Base-by-base conservation (phyloP, 2,888 invertebrate species). In the Yponomeuta evonymella region DNA sequence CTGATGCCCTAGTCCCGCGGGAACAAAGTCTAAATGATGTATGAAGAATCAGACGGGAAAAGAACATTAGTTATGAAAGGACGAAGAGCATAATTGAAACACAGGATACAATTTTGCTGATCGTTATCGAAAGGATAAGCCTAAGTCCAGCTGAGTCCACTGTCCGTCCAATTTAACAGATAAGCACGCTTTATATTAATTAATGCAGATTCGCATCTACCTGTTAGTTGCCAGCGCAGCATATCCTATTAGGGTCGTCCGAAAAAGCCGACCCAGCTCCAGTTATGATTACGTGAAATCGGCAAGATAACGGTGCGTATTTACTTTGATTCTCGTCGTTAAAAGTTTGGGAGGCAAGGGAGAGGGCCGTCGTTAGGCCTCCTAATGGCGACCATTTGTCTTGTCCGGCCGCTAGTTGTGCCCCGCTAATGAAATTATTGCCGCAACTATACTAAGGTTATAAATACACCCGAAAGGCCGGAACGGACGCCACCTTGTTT, bases 381-480 rank as follows among this genome's bases (percentile, higher is more conserved):
- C 83, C 91, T 92, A 93, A 93, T 93, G 92, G 92, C 89, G 76
- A 85, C 90, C 92, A 93, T 93, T 92, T 92, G 92, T 93, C 92
- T 92, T 91, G 91, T 92, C 92, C 91, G 89, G 90, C 89, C 87
- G 86, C 83, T 90, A 90, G 90, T 90, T 89, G 89, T 86, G 88
- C 89, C 88, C 84, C 86, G 83, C 91, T 93, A 93, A 93, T 93
- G 93, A 93, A 93, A 93, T 93, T 93, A 93, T 92, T 90, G 92
- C 92, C 91, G 86, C 90, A 91, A 91, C 91, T 92, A 91, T 86
- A 91, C 85, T 87, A 87, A 89, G 88, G 90, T 90, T 91, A 91
- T 92, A 91, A 92, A 92, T 92, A 90, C 89, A 84, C 81, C 85
- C 83, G 84, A 85, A 86, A 86, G 86, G 84, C 87, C 84, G 82